Conservation (phyloP, 2,797 vertebrate genomes). For the Danio tinwini region DNA sequence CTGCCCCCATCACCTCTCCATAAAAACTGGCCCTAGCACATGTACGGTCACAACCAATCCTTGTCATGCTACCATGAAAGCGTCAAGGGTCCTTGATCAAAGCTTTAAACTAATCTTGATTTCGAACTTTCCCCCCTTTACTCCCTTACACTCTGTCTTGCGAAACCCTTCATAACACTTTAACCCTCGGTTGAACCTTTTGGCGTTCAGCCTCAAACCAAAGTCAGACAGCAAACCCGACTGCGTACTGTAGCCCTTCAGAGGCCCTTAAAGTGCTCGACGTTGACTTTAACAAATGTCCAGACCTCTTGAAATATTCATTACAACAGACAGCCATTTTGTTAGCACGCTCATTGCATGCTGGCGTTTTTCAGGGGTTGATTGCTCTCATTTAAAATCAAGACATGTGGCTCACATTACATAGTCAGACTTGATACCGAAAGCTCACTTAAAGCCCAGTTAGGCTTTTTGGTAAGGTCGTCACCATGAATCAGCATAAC, state of each 20-base stretch:
- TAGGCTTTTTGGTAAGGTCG: conserved; percentile 72
- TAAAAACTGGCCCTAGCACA: conserved; percentile 66
- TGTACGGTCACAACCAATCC: conserved; percentile 85
- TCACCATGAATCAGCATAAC: conserved; percentile 74
- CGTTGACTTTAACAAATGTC: conserved; percentile 69
- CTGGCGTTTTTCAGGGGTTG: conserved; percentile 71
- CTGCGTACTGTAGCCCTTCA: conserved; percentile 59
- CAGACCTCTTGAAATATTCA: conserved; percentile 78
- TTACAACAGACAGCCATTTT: conserved; percentile 73
- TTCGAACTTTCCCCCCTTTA: conserved; percentile 57
- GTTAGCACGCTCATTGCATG: conserved; percentile 65
- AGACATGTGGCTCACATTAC: conserved; percentile 62
- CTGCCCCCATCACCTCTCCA: conserved; percentile 56
- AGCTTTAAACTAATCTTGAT: conserved; percentile 78
- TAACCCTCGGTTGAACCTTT: conserved; percentile 86
- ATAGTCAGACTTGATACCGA: conserved; percentile 59
- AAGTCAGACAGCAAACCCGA: conserved; percentile 23
- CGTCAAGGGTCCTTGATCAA: conserved; percentile 84
- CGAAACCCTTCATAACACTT: conserved; percentile 70
- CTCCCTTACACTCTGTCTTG: conserved; percentile 65
- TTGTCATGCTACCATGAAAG: conserved; percentile 81
- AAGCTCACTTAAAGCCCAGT: conserved; percentile 71
- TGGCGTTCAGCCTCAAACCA: conserved; percentile 35
- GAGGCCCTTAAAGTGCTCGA: conserved; percentile 43
- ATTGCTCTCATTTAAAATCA: conserved; percentile 68